These are phyloP conservation scores for Agapetus fuscipes DNA, from an alignment of 2,888 invertebrate species.

Conservation along the genomic window DNA sequence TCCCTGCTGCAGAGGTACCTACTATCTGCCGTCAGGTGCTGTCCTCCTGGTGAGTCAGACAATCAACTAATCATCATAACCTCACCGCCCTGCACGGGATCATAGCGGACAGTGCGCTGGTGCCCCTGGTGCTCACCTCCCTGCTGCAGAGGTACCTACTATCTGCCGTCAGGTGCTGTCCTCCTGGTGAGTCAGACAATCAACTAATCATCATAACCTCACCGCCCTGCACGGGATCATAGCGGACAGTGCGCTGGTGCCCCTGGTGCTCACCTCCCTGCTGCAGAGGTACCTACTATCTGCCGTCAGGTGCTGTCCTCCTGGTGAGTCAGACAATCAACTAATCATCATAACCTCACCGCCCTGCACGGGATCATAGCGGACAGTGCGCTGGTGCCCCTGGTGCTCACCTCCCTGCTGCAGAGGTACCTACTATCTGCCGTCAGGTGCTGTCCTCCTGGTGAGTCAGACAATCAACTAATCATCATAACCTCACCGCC, in stretches of 20 bases:
- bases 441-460: conserved; percentile 16
- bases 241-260: conserved; percentile 35
- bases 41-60: conserved; percentile 16
- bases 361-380: conserved; percentile 32
- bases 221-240: conserved; percentile 30
- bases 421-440: conserved; percentile 19
- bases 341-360: no score
- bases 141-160: conserved; percentile 18
- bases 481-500: conserved; percentile 13
- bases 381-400: conserved; percentile 33
- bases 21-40: conserved; percentile 16
- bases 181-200: conserved; percentile 16
- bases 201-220: no score
- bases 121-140: conserved; percentile 29
- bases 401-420: conserved; percentile 27
- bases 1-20: conserved; percentile 22
- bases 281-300: conserved; percentile 19
- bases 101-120: conserved; percentile 36
- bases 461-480: no score
- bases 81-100: conserved; percentile 27
- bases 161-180: conserved; percentile 16
- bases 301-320: conserved; percentile 16
- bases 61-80: no score
- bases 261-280: conserved; percentile 27
- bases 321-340: no score